These are phyloP conservation scores for Coturnix japonica DNA, from an alignment of 2,113 vertebrate genomes.

Conservation along the genomic window DNA sequence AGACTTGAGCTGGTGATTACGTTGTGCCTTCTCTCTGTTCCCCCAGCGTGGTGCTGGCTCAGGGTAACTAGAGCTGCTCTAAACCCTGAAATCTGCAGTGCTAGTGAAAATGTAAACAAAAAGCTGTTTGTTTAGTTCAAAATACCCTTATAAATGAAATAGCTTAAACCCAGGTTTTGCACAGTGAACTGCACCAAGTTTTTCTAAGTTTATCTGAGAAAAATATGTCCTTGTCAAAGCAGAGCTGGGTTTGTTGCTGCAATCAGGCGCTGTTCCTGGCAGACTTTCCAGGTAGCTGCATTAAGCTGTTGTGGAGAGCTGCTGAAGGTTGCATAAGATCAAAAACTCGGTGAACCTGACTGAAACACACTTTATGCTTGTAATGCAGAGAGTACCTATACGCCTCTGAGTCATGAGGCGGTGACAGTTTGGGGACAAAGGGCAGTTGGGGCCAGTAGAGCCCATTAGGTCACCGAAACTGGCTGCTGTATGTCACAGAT, in stretches of 20 bases:
- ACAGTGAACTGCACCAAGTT: not conserved
- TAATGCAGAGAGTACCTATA: not conserved
- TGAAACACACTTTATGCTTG: not conserved
- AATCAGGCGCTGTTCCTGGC: not conserved
- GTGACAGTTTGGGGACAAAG: not conserved
- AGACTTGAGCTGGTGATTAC: not conserved
- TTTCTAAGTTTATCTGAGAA: slow-evolving; percentile 14
- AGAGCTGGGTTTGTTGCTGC: slow-evolving; percentile 17
- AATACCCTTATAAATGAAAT: slow-evolving; percentile 25
- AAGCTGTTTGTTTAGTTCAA: slow-evolving; percentile 47
- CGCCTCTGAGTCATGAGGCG: not conserved
- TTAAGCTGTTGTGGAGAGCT: not conserved
- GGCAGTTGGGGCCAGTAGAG: not conserved
- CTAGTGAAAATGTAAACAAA: slow-evolving; percentile 32
- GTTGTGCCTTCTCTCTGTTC: not conserved
- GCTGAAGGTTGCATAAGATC: slow-evolving; percentile 21
- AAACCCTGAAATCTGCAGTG: slow-evolving; percentile 21
- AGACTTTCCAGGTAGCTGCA: not conserved
- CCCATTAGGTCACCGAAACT: not conserved
- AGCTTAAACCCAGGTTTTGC: slow-evolving; percentile 21
- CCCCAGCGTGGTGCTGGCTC: not conserved
- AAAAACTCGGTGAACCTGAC: not conserved
- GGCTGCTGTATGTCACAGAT: not conserved
- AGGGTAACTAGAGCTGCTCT: not conserved
- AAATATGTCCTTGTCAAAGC: slow-evolving; percentile 10